Conservation (phyloP, 2,888 invertebrate genomes). For the Microchrysa polita region DNA sequence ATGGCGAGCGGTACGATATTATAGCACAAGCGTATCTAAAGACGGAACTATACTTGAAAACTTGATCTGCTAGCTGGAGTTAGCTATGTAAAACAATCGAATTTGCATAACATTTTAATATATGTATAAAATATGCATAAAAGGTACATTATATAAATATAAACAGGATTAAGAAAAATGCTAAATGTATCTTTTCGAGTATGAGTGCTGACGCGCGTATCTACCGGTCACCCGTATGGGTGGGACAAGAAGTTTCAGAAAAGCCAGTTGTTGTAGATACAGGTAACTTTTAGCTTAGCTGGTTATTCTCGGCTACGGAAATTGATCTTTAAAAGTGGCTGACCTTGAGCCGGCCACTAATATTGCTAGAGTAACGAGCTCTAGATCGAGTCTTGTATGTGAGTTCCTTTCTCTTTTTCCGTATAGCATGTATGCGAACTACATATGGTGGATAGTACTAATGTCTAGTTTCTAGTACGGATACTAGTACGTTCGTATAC, state of each 20-base stretch:
- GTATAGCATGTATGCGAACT: neutral
- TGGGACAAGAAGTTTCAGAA: neutral
- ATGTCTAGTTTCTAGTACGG: too few species aligned
- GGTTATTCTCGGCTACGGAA: slow-evolving; percentile 25
- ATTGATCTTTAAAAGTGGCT: slow-evolving; percentile 32
- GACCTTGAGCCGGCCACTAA: slow-evolving; percentile 6
- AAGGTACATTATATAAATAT: too few species aligned
- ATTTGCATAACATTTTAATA: too few species aligned
- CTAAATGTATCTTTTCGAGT: neutral
- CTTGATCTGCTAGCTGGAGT: neutral
- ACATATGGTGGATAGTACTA: too few species aligned
- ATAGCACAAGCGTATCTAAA: neutral
- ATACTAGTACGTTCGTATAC: too few species aligned
- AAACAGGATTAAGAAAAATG: too few species aligned
- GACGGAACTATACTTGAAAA: slow-evolving; percentile 4
- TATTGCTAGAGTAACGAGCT: neutral
- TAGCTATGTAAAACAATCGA: too few species aligned
- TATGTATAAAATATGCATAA: too few species aligned
- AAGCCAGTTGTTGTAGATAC: too few species aligned
- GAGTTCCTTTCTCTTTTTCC: slow-evolving; percentile 28
- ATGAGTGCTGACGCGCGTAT: neutral
- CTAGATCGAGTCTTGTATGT: neutral
- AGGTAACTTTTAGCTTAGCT: neutral
- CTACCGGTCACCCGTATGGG: neutral
- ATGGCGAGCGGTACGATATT: too few species aligned